Base-by-base conservation (phyloP, 2,113 vertebrate species). In the Pitta sordida region DNA sequence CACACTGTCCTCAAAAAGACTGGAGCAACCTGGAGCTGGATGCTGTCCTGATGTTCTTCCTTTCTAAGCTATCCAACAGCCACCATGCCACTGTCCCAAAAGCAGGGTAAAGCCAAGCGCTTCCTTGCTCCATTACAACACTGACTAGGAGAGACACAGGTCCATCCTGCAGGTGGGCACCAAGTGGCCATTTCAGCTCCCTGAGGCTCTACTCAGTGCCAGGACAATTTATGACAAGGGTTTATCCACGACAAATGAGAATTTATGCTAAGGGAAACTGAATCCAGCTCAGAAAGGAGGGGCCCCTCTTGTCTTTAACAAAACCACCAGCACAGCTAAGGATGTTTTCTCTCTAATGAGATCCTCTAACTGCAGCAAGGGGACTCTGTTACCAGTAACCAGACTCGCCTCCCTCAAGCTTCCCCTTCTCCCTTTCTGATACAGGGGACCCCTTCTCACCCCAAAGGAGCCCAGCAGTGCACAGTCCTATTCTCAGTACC, bases 261-360 rank as follows among this genome's bases (percentile, higher is more conserved):
- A 29, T 32, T 60, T 65, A 29, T 69, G 87, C 73, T 73, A 62
- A 32, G 14, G 78, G 87, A 86, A 91, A 46, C 39, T 1, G 1
- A 56, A 43, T 41, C 60, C 64, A 39, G 85, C 59, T 78, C 8
- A 9, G 65, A 27, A 34, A 93, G 62, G 56, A 92, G 52, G 17
- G 34, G 39, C 76, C 55, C 52, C 63, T 46, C 3, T 0, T 30
- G 51, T 37, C 80, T 3, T 24, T 52, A 80, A 65, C 49, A 69
- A 67, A 73, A 88, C 15, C 16, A 58, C 68, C 83, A 76, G 71
- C 67, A 48, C 67, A 64, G 76, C 7, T 59, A 52, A 63, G 27
- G 83, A 52, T 69, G 73, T 88, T 92, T 94, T 46, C 76, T 86
- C 76, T 88, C 90, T 77, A 88, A 94, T 2, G 4, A 91, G 87